Evolutionary conservation across 2,113 vertebrate species (phyloP), one percentile per base, ranked within the genome.

Genomic region (Rhagologus leucostigma): DNA sequence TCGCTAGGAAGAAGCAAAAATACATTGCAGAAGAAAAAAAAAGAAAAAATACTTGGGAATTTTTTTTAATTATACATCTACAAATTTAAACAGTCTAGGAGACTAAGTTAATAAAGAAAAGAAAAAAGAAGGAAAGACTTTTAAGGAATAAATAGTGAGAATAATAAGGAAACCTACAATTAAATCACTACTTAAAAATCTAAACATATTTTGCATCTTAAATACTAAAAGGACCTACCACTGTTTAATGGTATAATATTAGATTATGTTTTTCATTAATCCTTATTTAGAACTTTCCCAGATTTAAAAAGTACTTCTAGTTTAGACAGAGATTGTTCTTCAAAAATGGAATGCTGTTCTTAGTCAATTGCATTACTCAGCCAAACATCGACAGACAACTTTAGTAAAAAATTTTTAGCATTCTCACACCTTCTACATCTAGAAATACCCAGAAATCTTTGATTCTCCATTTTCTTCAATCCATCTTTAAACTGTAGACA

Each of bases 341-440:
- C 70, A 84, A 94, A 96, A 80, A 91, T 74, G 18, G 94, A 93
- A 93, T 88, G 35, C 10, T 87, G 62, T 84, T 62, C 90, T 94
- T 94, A 91, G 82, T 30, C 29, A 84, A 39, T 57, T 93, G 65
- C 50, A 62, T 94, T 94, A 90, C 41, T 46, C 49, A 88, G 56
- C 16, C 68, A 93, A 93, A 96, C 11, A 87, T 13, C 29, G 93
- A 94, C 22, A 92, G 27, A 19, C 3, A 89, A 19, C 3, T 89
- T 67, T 19, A 63, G 32, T 35, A 49, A 94, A 95, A 92, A 29
- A 1, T 57, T 93, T 65, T 16, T 44, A 68, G n/a, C 11, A 88
- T 95, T 70, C 65, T 55, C 52, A 87, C 15, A 79, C 55, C 84
- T 96, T 76, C 32, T 57, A 76, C 15, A 50, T 23, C 23, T 74